phyloP scores from a whole-genome alignment of 1,140 invertebrate species.

The Penaeus vannamei region DNA sequence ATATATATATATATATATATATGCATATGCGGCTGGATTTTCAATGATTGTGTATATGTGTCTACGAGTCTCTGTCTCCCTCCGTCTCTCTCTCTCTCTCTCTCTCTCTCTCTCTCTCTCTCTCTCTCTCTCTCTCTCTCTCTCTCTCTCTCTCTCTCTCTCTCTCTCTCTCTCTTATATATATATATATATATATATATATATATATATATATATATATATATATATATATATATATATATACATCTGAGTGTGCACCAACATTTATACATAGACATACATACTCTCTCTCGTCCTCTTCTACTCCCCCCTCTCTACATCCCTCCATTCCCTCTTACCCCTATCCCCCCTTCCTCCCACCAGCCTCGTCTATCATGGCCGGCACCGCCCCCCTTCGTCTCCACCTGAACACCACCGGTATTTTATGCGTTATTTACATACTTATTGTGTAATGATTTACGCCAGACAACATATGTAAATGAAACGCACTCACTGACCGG shows the following conservation, averaged over 20 bases:
- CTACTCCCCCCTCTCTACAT: not conserved
- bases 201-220: no score
- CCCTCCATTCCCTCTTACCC: not conserved
- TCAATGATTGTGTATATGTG: no score
- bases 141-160: no score
- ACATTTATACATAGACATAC: not conserved
- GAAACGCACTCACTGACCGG: slow-evolving; percentile 33
- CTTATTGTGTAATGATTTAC: slow-evolving; percentile 67
- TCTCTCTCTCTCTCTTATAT: no score
- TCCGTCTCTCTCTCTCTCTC: no score
- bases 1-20: no score
- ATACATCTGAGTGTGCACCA: not conserved
- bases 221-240: no score
- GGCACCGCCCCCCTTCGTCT: slow-evolving; percentile 55
- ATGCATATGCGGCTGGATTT: no score
- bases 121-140: no score
- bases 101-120: no score
- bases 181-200: no score
- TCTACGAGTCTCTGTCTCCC: no score
- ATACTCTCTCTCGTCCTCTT: not conserved
- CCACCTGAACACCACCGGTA: slow-evolving; percentile 60
- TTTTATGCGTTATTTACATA: slow-evolving; percentile 66
- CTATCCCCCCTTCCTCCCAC: not conserved
- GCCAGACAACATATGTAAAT: slow-evolving; percentile 62
- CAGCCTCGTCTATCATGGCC: slow-evolving; percentile 55